phyloP scores from a whole-genome alignment of 2,888 invertebrate species.

The Carcina quercana region DNA sequence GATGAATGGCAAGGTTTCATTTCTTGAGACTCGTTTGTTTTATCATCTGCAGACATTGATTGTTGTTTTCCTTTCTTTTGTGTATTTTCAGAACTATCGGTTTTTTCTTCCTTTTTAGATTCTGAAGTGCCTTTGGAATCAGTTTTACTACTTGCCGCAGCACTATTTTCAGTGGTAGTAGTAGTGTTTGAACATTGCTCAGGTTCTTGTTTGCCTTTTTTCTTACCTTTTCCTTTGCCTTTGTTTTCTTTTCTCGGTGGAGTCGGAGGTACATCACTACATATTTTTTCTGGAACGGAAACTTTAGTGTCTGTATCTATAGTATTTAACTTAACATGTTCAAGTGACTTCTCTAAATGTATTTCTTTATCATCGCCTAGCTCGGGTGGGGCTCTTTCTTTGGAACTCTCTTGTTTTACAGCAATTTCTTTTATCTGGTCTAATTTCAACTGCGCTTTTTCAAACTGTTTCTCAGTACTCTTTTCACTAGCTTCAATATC shows the following conservation, averaged over 20 bases:
- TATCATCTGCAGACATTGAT: constrained; percentile 14
- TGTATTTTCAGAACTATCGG: constrained; percentile 24
- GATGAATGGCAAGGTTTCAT: constrained; percentile 5
- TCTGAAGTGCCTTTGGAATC: constrained; percentile 18
- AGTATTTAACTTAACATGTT: neutral
- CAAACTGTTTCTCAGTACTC: constrained; percentile 28
- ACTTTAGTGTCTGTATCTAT: neutral
- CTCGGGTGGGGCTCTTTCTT: neutral
- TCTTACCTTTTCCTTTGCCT: constrained; percentile 52
- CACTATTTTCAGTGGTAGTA: constrained; percentile 11
- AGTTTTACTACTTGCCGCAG: constrained; percentile 10
- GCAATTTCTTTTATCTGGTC: constrained; percentile 5
- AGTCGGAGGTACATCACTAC: constrained; percentile 11
- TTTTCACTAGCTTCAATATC: constrained; percentile 45
- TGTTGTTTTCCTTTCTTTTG: constrained; percentile 49
- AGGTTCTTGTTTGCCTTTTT: constrained; percentile 45
- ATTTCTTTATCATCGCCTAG: constrained; percentile 1
- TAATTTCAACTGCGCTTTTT: constrained; percentile 12
- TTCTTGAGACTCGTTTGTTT: constrained; percentile 8
- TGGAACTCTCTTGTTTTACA: neutral
- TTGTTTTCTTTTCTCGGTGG: constrained; percentile 54
- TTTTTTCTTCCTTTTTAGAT: constrained; percentile 27
- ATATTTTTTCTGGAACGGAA: constrained; percentile 7
- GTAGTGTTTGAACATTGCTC: constrained; percentile 12
- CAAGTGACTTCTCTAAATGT: constrained; percentile 4